phyloP scores from a whole-genome alignment of 2,797 vertebrate genomes.

The Ceryle rudis region DNA sequence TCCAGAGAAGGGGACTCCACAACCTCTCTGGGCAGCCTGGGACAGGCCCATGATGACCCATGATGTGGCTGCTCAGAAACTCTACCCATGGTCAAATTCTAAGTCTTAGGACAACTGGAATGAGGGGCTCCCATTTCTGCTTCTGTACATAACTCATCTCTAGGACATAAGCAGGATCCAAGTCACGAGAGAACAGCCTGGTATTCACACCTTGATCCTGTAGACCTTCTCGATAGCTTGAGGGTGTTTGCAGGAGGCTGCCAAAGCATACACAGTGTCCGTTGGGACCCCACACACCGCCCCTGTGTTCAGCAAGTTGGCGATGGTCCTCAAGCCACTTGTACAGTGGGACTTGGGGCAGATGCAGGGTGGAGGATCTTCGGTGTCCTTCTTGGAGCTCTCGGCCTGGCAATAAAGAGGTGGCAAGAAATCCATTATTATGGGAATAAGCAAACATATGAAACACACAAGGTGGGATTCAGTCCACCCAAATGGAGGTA shows the following conservation, averaged over 20 bases:
- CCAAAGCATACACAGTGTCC: slow-evolving; percentile 90
- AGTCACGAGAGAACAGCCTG: fast-evolving
- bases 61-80: not conserved
- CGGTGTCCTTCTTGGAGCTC: not conserved
- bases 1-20: no score
- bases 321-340: slow-evolving; percentile 83
- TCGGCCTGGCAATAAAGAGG: slow-evolving; percentile 1
- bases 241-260: slow-evolving; percentile 90
- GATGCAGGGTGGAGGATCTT: slow-evolving; percentile 72
- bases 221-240: slow-evolving; percentile 83
- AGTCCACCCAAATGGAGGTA: fast-evolving
- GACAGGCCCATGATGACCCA: not conserved
- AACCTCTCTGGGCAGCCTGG: not conserved
- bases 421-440: not conserved
- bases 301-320: slow-evolving; percentile 79
- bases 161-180: not conserved
- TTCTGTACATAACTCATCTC: fast-evolving
- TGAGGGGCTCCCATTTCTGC: not conserved
- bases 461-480: not conserved
- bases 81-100: not conserved
- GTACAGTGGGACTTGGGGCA: slow-evolving; percentile 81
- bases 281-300: slow-evolving; percentile 89
- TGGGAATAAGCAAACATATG: not conserved
- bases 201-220: slow-evolving; percentile 62
- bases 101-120: not conserved